phyloP scores from a whole-genome alignment of 2,797 vertebrate genomes.

The Cyprinella venusta region DNA sequence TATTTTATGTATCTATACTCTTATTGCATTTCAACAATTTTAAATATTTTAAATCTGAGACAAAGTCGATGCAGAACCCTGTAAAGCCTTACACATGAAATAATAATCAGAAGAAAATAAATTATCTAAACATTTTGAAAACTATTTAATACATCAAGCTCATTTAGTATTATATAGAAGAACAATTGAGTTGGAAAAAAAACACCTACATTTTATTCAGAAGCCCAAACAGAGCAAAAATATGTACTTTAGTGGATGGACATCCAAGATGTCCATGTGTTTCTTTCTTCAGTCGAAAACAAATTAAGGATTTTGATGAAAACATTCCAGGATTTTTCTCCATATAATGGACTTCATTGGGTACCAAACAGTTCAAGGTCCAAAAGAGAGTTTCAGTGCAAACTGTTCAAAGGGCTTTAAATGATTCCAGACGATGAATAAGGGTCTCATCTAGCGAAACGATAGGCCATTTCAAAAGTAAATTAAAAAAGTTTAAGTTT shows the following conservation, averaged over 20 bases:
- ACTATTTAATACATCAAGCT: not conserved
- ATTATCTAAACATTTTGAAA: not conserved
- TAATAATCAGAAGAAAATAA: not conserved
- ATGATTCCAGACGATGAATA: no score
- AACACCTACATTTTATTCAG: not conserved
- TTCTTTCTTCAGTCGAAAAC: no score
- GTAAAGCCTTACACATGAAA: not conserved
- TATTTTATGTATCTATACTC: not conserved
- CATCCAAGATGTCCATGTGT: no score
- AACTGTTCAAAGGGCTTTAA: no score
- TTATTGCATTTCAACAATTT: not conserved
- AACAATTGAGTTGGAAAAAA: not conserved
- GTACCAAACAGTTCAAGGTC: no score
- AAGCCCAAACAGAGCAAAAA: not conserved
- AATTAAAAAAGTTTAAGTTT: no score
- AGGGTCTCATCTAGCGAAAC: no score
- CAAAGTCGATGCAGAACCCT: not conserved
- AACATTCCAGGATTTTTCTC: no score
- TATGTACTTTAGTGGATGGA: not conserved
- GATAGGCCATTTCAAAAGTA: no score
- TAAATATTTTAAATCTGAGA: not conserved
- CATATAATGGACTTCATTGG: no score
- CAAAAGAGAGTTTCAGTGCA: no score
- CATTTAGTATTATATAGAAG: not conserved
- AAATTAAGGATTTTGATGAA: no score